Conservation (phyloP, 2,797 vertebrate species). For the Sebastes cheni region DNA sequence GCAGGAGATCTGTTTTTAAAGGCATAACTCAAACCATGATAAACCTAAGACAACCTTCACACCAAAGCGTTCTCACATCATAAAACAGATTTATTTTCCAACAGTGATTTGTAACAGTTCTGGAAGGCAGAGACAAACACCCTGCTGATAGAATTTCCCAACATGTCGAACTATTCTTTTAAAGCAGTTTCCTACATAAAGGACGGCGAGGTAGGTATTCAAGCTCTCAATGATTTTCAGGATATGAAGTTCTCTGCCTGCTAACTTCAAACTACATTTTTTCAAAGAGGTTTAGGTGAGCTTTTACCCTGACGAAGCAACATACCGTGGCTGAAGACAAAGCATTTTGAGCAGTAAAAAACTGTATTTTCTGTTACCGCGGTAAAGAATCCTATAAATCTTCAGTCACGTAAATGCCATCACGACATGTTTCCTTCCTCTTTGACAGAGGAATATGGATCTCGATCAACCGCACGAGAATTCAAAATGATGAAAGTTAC, state of each 20-base stretch:
- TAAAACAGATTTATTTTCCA: no score
- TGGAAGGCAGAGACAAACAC: background rate
- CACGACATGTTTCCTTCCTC: background rate
- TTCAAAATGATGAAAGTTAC: constrained; percentile 19
- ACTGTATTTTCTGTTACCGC: background rate
- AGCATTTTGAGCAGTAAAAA: background rate
- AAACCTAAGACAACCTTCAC: no score
- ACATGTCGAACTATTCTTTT: background rate
- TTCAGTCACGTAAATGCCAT: background rate
- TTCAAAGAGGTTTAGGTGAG: background rate
- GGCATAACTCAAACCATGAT: no score
- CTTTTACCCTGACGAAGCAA: background rate
- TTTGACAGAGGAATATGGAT: constrained; percentile 2
- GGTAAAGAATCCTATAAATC: background rate
- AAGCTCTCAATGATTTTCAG: background rate
- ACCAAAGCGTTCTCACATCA: background rate
- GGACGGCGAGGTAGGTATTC: no score
- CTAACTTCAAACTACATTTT: background rate
- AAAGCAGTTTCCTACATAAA: background rate
- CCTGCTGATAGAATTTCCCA: no score
- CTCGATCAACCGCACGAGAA: background rate
- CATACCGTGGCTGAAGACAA: background rate
- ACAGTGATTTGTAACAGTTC: background rate
- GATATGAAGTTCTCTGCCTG: background rate
- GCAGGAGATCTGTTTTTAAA: background rate